Base-by-base conservation (phyloP, 2,113 vertebrate species). In the Physeter macrocephalus region DNA sequence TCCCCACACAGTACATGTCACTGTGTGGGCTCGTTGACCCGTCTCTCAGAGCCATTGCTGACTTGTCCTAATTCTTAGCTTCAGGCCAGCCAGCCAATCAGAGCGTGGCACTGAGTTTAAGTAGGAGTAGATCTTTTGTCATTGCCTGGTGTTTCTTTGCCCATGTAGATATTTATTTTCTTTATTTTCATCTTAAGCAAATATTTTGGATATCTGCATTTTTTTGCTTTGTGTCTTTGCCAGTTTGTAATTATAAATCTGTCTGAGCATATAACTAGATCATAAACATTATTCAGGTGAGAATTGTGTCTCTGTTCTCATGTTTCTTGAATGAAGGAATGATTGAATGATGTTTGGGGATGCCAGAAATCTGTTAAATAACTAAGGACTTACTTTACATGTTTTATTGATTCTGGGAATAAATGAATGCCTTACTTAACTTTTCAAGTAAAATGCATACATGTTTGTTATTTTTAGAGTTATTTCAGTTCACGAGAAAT, bases 401-500 rank as follows among this genome's bases (percentile, higher is more conserved):
- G n/a, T 84, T 3, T 49, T 67, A 64, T 36, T 74, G 67, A 46
- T 29, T 95, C 46, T 84, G 41, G 52, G 39, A 72, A 78, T 69
- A 67, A 89, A 78, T 12, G 25, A 88, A 78, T 92, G 52, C 20
- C 21, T 93, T 71, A 80, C 13, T 39, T 80, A 90, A 66, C 36
- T 89, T 88, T 88, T 93, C 49, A 64, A 97, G 54, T 95, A 84
- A 97, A 96, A 88, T 43, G 43, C 7, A 18, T 57, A 21, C 69
- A 0, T 97, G 12, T 69, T 54, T 97, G 72, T 36, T 97, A 39
- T 96, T 98, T 98, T 98, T 96, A 99, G 99, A 69, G 94, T 99
- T 96, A 82, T 98, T 98, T 96, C 94, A 96, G 92, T 99, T 98
- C 98, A 74, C 41, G 95, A 98, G 82, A 97, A 98, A 66, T 88